Evolutionary conservation across 2,888 invertebrate genomes (phyloP).

Genomic region (Microctonus brassicae): DNA sequence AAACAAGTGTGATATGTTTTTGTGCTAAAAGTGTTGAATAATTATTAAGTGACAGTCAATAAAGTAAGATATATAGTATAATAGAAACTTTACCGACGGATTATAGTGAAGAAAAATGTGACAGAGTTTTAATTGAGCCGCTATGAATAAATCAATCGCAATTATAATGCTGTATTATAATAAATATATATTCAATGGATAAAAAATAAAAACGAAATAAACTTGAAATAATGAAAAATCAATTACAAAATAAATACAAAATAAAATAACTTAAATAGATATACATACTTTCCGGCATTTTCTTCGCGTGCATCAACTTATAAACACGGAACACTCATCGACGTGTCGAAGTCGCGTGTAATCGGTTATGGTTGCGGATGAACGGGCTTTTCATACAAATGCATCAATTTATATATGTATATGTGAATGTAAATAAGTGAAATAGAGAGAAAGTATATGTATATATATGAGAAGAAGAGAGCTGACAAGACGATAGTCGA

Average conservation of each 20-base stretch:
- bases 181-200: background rate
- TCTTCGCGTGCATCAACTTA: constrained; percentile 18
- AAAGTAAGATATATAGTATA: no score
- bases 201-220: background rate
- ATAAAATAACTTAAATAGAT: constrained; percentile 3
- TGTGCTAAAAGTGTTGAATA: constrained; percentile 1
- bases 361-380: constrained; percentile 32
- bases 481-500: constrained; percentile 1
- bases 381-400: constrained; percentile 6
- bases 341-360: constrained; percentile 35
- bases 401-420: constrained; percentile 1
- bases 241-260: background rate
- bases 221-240: background rate
- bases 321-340: constrained; percentile 25
- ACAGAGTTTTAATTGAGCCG: background rate
- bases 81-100: constrained; percentile 27
- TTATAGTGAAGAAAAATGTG: constrained; percentile 27
- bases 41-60: background rate
- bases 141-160: background rate
- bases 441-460: constrained; percentile 13
- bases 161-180: background rate
- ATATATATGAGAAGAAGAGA: constrained; percentile 20
- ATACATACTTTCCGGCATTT: constrained; percentile 1
- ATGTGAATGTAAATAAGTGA: background rate
- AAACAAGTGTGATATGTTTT: background rate